Conservation (phyloP, 2,888 invertebrate genomes). For the Crepidodera aurea region DNA sequence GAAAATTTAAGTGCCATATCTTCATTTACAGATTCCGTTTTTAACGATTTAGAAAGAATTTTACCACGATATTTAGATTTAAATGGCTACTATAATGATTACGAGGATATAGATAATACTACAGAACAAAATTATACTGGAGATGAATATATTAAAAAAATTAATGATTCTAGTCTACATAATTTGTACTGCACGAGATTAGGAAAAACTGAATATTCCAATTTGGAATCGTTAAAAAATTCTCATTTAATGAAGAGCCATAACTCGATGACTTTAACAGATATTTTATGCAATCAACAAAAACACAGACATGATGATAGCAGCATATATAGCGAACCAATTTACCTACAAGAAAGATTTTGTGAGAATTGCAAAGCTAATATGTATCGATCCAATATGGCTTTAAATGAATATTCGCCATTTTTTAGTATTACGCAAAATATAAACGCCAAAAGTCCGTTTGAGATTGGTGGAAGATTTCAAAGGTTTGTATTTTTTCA, state of each 20-base stretch:
- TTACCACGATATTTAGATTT: constrained; percentile 70
- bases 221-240: constrained; percentile 66
- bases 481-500: constrained; percentile 64
- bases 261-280: constrained; percentile 75
- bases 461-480: constrained; percentile 62
- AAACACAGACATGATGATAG: constrained; percentile 68
- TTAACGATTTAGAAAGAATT: constrained; percentile 73
- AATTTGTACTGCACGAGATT: constrained; percentile 83
- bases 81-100: constrained; percentile 68
- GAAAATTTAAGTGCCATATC: constrained; percentile 91
- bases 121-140: neutral
- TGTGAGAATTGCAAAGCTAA: constrained; percentile 79
- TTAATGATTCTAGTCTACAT: constrained; percentile 82
- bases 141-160: constrained; percentile 65
- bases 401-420: constrained; percentile 69
- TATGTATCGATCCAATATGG: constrained; percentile 74
- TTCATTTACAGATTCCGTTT: constrained; percentile 82
- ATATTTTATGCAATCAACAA: constrained; percentile 68
- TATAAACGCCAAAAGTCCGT: constrained; percentile 53
- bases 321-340: constrained; percentile 88
- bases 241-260: constrained; percentile 67
- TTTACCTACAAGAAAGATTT: constrained; percentile 78
- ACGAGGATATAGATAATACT: constrained; percentile 61
- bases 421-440: constrained; percentile 66
- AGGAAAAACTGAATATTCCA: constrained; percentile 75